Conservation (phyloP, 2,113 vertebrate genomes). For the Seriola aureovittata region DNA sequence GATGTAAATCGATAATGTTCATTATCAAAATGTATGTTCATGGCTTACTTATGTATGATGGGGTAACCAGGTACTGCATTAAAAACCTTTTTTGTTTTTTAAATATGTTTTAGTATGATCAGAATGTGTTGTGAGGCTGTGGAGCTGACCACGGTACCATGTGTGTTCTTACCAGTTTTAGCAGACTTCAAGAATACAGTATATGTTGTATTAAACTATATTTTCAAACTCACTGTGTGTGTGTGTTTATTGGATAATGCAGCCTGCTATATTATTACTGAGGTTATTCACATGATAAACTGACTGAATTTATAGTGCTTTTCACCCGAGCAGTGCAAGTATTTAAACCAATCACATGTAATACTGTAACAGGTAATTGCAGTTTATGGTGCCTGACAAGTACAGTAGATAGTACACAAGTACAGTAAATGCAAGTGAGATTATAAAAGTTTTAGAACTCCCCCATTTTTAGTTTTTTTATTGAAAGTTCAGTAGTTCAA, state of each 20-base stretch:
- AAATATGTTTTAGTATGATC: conserved; percentile 47
- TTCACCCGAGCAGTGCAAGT: background rate
- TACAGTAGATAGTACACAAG: no score
- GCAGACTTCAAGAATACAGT: conserved; percentile 46
- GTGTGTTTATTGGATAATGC: conserved; percentile 19
- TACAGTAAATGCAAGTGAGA: background rate
- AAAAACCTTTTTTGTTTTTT: conserved; percentile 37
- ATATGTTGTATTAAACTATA: conserved; percentile 77
- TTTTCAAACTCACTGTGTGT: conserved; percentile 60
- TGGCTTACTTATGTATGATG: conserved; percentile 36
- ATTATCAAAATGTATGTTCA: conserved; percentile 12
- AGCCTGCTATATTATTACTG: background rate
- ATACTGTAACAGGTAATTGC: background rate
- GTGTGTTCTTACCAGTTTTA: conserved; percentile 58
- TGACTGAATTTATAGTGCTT: background rate
- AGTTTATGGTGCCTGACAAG: background rate
- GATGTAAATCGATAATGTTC: conserved; percentile 4
- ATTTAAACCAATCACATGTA: background rate
- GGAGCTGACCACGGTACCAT: conserved; percentile 16
- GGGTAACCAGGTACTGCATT: conserved; percentile 38
- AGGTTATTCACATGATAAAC: background rate
- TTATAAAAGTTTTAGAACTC: no score
- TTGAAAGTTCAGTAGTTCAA: no score
- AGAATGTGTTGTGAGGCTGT: conserved; percentile 58
- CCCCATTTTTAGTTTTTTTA: no score